Base-by-base conservation (phyloP, 2,113 vertebrate species). In the Solea solea region DNA sequence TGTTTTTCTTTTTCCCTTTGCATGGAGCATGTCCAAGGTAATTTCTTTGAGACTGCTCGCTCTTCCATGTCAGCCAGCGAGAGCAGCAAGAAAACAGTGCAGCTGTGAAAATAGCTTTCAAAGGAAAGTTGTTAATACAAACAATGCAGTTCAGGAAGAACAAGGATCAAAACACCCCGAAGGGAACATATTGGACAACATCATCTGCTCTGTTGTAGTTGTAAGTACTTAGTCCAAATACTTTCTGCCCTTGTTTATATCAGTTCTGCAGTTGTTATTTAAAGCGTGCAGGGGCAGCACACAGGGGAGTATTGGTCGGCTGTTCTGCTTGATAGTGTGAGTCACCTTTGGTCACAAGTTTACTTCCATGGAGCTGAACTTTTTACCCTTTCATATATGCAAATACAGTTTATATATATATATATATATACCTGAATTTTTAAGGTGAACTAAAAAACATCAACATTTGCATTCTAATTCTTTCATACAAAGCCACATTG, bases 81-180 rank as follows among this genome's bases (percentile, higher is more conserved):
- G 64, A 44, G 67, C 73, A 11, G 27, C 70, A 62, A 61, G 40
- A 50, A 72, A 70, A 73, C 63, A 67, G 55, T 21, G 40, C 72
- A 76, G 66, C 74, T 86, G 69, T 77, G 83, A 72, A 83, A 85
- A 85, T 44, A 79, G 57, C 51, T 42, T 48, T 41, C 50, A 74
- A 50, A 72, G 39, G 64, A 42, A 76, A 82, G 75, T 44, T n/a
- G 45, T 73, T 75, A 72, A 76, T 74, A 71, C 57, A 77, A 81
- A 82, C 65, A 76, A 70, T 72, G 51, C 44, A 6, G 34, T 61
- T 81, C 53, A 69, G 61, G 65, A 60, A 67, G 55, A 72, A 60
- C 53, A 48, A 50, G 46, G 41, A 41, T 64, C 46, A 64, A 74
- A 86, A 76, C 64, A 62, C 8, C 1, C 46, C 52, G 68, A 81